Conservation (phyloP, 2,113 vertebrate genomes). For the Cyanoderma ruficeps region DNA sequence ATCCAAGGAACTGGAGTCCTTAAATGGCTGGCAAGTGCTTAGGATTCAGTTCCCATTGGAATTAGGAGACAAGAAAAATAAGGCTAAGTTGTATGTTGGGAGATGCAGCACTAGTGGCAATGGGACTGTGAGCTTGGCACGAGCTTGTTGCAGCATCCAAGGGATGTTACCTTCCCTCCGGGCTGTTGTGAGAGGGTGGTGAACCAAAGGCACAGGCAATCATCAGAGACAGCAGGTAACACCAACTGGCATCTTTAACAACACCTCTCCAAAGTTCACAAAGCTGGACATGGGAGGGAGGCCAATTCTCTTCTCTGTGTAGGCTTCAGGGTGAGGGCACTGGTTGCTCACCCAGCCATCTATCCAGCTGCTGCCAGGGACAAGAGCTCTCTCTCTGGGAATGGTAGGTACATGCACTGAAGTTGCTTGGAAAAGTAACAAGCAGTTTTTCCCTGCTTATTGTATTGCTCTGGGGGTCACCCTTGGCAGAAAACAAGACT, state of each 20-base stretch:
- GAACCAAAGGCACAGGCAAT: neutral
- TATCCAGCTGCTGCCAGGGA: neutral
- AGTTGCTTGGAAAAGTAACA: neutral
- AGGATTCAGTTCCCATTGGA: neutral
- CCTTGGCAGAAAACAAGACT: neutral
- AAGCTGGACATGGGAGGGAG: neutral
- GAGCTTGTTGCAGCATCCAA: neutral
- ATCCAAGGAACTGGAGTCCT: neutral
- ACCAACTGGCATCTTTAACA: neutral
- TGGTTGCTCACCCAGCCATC: neutral
- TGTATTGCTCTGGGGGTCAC: neutral
- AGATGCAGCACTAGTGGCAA: neutral
- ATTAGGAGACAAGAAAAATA: neutral
- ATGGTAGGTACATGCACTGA: no score
- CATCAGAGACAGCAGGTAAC: neutral
- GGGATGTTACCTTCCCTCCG: neutral
- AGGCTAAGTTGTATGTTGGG: neutral
- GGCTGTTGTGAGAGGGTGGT: neutral
- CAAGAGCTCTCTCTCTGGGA: neutral
- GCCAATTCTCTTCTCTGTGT: neutral
- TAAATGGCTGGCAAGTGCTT: neutral
- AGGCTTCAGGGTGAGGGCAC: neutral
- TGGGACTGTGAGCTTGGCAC: neutral
- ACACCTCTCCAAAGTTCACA: neutral
- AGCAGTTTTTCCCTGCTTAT: neutral